phyloP scores from a whole-genome alignment of 1,140 invertebrate genomes.

The Zaprionus tsacasi region DNA sequence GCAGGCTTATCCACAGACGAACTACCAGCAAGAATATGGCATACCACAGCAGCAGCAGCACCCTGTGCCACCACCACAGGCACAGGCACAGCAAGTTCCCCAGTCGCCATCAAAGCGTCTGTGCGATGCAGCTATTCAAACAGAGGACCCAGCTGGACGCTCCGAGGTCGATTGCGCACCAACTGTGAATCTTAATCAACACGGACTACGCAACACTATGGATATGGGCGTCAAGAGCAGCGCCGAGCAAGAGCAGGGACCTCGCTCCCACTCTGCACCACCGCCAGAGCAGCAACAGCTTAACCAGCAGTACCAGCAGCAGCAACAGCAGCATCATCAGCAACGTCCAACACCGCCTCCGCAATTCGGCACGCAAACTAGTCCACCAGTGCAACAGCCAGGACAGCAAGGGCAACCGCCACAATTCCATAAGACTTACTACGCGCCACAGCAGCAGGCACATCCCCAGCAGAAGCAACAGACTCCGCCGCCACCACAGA shows the following conservation, averaged over 20 bases:
- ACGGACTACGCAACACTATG: constrained; percentile 90
- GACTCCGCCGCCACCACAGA: constrained; percentile 67
- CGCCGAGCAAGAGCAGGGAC: constrained; percentile 86
- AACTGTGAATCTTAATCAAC: constrained; percentile 86
- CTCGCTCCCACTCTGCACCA: constrained; percentile 83
- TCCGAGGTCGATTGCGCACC: constrained; percentile 72
- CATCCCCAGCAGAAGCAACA: constrained; percentile 81
- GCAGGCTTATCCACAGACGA: constrained; percentile 70
- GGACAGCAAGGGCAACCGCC: constrained; percentile 48
- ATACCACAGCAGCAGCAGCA: constrained; percentile 46
- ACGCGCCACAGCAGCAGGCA: constrained; percentile 72
- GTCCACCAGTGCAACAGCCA: constrained; percentile 57
- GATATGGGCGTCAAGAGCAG: constrained; percentile 89
- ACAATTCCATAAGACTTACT: constrained; percentile 67
- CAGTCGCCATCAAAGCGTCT: constrained; percentile 73
- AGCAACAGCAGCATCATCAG: constrained; percentile 39
- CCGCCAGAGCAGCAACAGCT: constrained; percentile 77
- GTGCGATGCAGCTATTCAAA: constrained; percentile 85
- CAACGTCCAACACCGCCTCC: constrained; percentile 46
- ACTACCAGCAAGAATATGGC: constrained; percentile 85
- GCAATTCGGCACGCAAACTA: constrained; percentile 76
- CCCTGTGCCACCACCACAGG: constrained; percentile 58
- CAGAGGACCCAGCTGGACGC: constrained; percentile 62
- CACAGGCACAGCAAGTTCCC: constrained; percentile 68
- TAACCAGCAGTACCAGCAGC: constrained; percentile 85